These are phyloP conservation scores for Microtus ochrogaster DNA, from an alignment of 2,113 vertebrate genomes.

Conservation along the genomic window DNA sequence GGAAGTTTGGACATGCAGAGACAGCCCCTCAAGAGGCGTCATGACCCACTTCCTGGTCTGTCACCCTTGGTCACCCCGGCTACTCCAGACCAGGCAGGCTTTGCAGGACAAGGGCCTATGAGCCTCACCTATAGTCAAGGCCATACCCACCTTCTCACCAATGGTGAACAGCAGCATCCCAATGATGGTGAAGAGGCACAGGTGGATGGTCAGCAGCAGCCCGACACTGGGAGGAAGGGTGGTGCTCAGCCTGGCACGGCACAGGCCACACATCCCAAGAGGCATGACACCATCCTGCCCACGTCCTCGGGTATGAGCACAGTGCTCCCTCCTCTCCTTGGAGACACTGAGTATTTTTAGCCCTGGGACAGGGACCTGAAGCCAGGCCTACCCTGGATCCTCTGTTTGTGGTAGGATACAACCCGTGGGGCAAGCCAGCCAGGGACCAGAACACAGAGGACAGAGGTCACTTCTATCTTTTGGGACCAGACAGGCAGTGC, in stretches of 20 bases:
- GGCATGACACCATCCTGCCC: not conserved
- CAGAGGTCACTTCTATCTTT: not conserved
- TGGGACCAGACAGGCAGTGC: rapidly evolving
- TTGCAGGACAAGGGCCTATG: not conserved
- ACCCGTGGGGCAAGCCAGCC: not conserved
- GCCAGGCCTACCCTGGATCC: not conserved
- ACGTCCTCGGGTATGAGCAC: not conserved
- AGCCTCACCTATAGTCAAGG: not conserved
- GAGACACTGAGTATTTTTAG: rapidly evolving
- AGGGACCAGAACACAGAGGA: not conserved
- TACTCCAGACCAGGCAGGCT: not conserved
- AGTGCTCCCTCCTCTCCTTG: not conserved
- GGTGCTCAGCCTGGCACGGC: rapidly evolving
- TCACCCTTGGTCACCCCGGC: not conserved
- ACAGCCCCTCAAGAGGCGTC: too few relatives aligned
- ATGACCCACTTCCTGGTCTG: not conserved
- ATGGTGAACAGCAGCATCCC: slow-evolving; percentile 94
- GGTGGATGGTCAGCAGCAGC: slow-evolving; percentile 92
- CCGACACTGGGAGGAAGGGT: slow-evolving; percentile 88
- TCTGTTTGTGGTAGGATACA: not conserved
- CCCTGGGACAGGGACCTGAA: not conserved
- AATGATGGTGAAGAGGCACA: slow-evolving; percentile 95
- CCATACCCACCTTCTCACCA: slow-evolving; percentile 86
- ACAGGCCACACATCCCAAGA: not conserved
- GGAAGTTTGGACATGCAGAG: rapidly evolving